phyloP scores from a whole-genome alignment of 2,113 vertebrate species.

The Perca schrenkii region DNA sequence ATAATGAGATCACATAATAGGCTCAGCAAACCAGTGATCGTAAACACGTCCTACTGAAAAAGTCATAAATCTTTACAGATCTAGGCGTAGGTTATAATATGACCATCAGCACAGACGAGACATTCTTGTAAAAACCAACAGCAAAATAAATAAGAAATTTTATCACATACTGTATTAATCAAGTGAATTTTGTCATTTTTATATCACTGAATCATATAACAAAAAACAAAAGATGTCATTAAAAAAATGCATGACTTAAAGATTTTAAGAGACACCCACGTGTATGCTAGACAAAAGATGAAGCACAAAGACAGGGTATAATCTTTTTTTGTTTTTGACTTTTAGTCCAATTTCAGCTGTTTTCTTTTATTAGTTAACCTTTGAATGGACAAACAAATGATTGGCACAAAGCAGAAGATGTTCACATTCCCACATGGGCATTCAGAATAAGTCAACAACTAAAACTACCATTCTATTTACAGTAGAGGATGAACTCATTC shows the following conservation, averaged over 20 bases:
- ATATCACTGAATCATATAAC: not conserved
- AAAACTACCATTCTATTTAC: constrained; percentile 48
- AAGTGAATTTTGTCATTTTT: not conserved
- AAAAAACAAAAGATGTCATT: not conserved
- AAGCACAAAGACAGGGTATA: not conserved
- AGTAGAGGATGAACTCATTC: constrained; percentile 30
- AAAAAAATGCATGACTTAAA: not conserved
- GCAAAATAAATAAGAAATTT: not conserved
- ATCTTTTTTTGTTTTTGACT: not conserved
- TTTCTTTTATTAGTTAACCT: constrained; percentile 14
- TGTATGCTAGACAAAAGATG: not conserved
- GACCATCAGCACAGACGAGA: constrained; percentile 9
- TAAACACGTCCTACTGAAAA: constrained; percentile 35
- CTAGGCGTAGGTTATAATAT: not conserved
- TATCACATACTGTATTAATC: not conserved
- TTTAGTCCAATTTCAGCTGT: not conserved
- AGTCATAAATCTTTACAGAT: constrained; percentile 37
- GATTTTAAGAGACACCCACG: not conserved
- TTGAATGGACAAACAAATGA: constrained; percentile 46
- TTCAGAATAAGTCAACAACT: constrained; percentile 30
- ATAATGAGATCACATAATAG: constrained; percentile 33
- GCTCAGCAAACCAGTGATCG: constrained; percentile 22
- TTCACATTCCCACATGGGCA: constrained; percentile 31
- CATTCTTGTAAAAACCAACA: constrained; percentile 26
- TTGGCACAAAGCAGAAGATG: constrained; percentile 17